These are phyloP conservation scores for Oscheius sp. DNA, from an alignment of 2,888 invertebrate genomes.

Conservation along the genomic window DNA sequence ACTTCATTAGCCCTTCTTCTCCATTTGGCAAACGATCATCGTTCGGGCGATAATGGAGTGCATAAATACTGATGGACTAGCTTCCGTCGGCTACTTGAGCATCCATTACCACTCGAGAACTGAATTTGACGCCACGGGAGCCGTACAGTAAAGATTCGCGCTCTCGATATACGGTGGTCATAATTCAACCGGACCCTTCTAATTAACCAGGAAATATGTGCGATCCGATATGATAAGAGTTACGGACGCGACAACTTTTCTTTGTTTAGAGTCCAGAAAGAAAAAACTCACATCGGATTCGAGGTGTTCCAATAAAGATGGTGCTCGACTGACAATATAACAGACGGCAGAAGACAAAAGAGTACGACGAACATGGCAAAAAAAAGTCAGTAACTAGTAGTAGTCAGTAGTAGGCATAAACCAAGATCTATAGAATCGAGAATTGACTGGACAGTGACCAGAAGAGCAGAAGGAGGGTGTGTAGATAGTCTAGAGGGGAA, in stretches of 20 bases:
- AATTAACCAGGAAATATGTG: constrained; percentile 36
- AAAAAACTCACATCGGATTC: constrained; percentile 13
- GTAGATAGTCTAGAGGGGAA: no score
- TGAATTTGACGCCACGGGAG: not conserved
- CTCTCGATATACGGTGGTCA: not conserved
- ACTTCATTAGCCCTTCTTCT: constrained; percentile 3
- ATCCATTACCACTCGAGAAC: constrained; percentile 34
- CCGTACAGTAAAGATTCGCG: no score
- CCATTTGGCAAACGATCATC: no score
- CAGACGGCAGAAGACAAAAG: not conserved
- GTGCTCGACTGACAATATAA: not conserved
- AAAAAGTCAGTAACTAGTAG: no score
- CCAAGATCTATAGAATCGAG: no score
- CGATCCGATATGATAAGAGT: constrained; percentile 35
- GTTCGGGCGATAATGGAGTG: constrained; percentile 27
- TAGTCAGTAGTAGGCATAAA: no score
- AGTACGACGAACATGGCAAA: not conserved
- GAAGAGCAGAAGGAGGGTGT: no score
- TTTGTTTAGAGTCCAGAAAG: not conserved
- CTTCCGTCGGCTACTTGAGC: constrained; percentile 24
- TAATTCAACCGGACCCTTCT: constrained; percentile 34
- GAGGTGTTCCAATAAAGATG: constrained; percentile 21
- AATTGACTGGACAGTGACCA: no score
- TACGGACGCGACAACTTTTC: constrained; percentile 10
- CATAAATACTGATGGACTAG: constrained; percentile 25